Conservation (phyloP, 2,113 vertebrate species). For the Cyprinodon variegatus region DNA sequence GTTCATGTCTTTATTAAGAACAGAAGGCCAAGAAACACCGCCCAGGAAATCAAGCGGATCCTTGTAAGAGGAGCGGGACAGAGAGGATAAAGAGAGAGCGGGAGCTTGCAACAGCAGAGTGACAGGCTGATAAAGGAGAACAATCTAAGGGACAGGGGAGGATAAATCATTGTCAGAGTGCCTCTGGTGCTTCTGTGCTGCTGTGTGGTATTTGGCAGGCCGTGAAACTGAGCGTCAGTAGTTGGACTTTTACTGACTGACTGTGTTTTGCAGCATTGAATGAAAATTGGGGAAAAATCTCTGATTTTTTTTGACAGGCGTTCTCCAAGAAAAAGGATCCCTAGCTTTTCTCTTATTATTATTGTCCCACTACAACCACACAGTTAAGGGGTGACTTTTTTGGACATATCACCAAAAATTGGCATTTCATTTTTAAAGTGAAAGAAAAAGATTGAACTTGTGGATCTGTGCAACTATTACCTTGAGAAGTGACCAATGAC, state of each 20-base stretch:
- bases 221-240: slow-evolving; percentile 10
- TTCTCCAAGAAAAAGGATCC: not conserved
- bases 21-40: slow-evolving; percentile 67
- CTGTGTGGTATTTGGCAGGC: not conserved
- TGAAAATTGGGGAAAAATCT: not conserved
- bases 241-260: not conserved
- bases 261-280: not conserved
- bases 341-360: not conserved
- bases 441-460: not conserved
- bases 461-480: too few relatives aligned
- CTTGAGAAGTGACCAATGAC: too few relatives aligned
- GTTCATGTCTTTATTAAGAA: slow-evolving; percentile 79
- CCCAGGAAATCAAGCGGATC: slow-evolving; percentile 63
- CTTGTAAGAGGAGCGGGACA: slow-evolving; percentile 24
- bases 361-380: not conserved
- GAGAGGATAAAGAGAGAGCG: slow-evolving; percentile 22
- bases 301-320: not conserved
- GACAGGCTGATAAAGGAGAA: slow-evolving; percentile 36
- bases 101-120: slow-evolving; percentile 29
- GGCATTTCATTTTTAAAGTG: not conserved
- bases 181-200: slow-evolving; percentile 18
- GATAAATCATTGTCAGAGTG: slow-evolving; percentile 20
- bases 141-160: not conserved
- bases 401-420: not conserved
- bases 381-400: not conserved